These are phyloP conservation scores for Drosophila arizonae DNA, from an alignment of 1,140 invertebrate genomes.

Conservation along the genomic window DNA sequence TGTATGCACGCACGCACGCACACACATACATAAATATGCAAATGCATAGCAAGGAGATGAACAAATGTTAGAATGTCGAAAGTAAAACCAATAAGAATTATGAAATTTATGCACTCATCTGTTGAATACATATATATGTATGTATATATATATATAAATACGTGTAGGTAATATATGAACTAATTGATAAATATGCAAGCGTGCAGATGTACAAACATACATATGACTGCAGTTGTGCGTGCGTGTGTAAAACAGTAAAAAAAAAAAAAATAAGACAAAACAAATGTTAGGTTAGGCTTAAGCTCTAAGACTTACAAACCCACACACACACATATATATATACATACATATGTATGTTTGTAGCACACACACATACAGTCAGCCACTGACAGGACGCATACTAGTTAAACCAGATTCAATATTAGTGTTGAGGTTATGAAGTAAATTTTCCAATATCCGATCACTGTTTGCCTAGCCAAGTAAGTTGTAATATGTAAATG, in stretches of 20 bases:
- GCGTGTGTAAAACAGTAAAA: conserved; percentile 15
- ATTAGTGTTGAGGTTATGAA: conserved; percentile 72
- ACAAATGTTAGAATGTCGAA: conserved; percentile 33
- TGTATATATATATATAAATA: conserved; percentile 55
- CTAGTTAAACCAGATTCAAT: conserved; percentile 42
- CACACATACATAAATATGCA: conserved; percentile 13
- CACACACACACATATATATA: background rate
- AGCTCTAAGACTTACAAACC: conserved; percentile 36
- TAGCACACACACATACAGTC: conserved; percentile 1
- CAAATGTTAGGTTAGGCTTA: conserved; percentile 39
- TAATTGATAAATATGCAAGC: conserved; percentile 61
- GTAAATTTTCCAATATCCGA: conserved; percentile 71
- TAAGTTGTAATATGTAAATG: conserved; percentile 50
- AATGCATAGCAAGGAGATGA: conserved; percentile 21
- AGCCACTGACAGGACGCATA: conserved; percentile 22
- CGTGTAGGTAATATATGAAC: conserved; percentile 71
- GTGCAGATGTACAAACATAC: conserved; percentile 12
- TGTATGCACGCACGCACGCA: conserved; percentile 37
- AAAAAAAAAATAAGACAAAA: background rate
- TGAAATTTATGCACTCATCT: conserved; percentile 78
- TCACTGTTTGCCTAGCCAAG: conserved; percentile 66
- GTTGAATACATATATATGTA: conserved; percentile 72
- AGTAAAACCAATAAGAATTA: conserved; percentile 55
- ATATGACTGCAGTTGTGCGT: conserved; percentile 15
- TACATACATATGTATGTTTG: conserved; percentile 15